Percentiles rank a stretch among this genome's conserved stretches.
Evolutionary conservation across 2,888 invertebrate species (phyloP).

Genomic region (Tethea ocularis): DNA sequence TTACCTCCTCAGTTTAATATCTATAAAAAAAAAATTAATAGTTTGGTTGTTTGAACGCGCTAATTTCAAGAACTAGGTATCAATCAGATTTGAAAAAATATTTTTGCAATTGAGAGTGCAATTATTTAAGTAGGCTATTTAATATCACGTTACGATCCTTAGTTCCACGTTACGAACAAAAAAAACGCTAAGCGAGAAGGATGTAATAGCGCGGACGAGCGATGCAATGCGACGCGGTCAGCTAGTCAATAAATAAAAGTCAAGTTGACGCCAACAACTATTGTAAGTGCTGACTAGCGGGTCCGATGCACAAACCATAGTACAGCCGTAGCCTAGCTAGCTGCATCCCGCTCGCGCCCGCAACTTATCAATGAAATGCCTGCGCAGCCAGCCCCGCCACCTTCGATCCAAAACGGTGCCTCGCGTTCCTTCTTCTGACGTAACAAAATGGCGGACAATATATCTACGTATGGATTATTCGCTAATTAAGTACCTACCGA

Average conservation of each 20-base stretch:
- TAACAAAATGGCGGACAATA: slow-evolving; percentile 74
- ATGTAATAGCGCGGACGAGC: too few species aligned
- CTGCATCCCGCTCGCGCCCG: slow-evolving; percentile 71
- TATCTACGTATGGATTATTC: slow-evolving; percentile 24
- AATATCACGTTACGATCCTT: too few species aligned
- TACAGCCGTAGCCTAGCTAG: slow-evolving; percentile 41
- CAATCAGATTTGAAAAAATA: too few species aligned
- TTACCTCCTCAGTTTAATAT: too few species aligned
- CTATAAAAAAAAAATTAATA: slow-evolving; percentile 23
- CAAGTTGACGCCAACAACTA: slow-evolving; percentile 33
- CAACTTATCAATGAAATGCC: slow-evolving; percentile 80
- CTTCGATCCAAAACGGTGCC: slow-evolving; percentile 63
- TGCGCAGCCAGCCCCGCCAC: slow-evolving; percentile 49
- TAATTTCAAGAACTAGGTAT: too few species aligned
- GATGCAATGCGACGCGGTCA: not conserved
- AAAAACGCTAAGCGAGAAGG: too few species aligned
- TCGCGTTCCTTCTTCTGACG: slow-evolving; percentile 73
- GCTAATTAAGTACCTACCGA: not conserved
- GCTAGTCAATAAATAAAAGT: slow-evolving; percentile 26
- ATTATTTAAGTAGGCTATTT: too few species aligned
- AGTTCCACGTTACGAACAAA: too few species aligned
- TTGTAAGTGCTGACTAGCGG: slow-evolving; percentile 41
- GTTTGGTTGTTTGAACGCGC: too few species aligned
- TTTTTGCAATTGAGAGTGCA: too few species aligned
- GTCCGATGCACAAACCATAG: slow-evolving; percentile 30